Evolutionary conservation across 1,140 invertebrate species (phyloP), one percentile per base, ranked within the genome.

Genomic region (Drosophila tsacasi): DNA sequence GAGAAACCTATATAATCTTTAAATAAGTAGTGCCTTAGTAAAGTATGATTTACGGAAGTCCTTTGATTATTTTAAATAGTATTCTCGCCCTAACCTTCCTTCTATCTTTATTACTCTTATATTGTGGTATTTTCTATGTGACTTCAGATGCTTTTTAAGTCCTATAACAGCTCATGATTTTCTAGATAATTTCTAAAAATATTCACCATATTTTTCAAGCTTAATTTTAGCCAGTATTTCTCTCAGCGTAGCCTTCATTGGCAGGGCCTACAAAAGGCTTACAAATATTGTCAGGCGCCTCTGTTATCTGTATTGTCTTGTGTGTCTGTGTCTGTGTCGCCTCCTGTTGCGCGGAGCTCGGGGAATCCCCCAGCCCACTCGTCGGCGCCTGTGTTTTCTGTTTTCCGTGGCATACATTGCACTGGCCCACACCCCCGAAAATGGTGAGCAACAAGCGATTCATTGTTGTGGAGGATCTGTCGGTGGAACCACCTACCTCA

Each of bases 341-440:
- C 83, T 86, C 83, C 79, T 85, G 83, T 85, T 85, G 83, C 83
- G 59, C 83, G 44, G 12, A 35, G 35, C 47, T n/a, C 23, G 23
- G 39, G 25, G 21, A 27, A 12, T 10, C 19, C 47, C 47, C 25
- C 49, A 30, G 2, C 10, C 47, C 47, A n/a, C 17, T 27, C 46
- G 13, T 1, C 6, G 23, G 47, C 23, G 8, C 9, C 23, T n/a
- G 23, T 32, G 27, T 39, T 62, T 63, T 46, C 59, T 75, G 64
- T 78, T 62, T 50, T 37, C 57, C 39, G 21, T 23, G 19, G 27
- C 76, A 46, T 44, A 25, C 44, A 65, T 61, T 59, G 61, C 65
- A 61, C 49, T 61, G 65, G 21, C 25, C 25, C 40, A 39, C 61
- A 40, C 40, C 8, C 32, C 1, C 3, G 75, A 75, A 75, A 75